Percentiles rank a stretch among this genome's conserved stretches.
Evolutionary conservation across 2,113 vertebrate species (phyloP).

Genomic region (Microcebus lehilahytsara): DNA sequence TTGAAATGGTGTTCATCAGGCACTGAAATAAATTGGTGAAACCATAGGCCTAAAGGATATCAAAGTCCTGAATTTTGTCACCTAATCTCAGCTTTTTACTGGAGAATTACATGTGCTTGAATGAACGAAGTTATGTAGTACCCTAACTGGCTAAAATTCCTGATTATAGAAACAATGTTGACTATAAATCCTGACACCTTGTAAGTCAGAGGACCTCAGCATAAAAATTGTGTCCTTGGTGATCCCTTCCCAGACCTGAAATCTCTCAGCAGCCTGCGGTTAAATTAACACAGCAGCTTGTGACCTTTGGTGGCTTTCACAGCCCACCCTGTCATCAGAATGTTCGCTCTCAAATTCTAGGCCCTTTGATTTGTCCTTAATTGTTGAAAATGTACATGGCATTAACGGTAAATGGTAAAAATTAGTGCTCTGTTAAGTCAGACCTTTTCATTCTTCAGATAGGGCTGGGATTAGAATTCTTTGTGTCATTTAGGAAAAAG

Average conservation of each 20-base stretch:
- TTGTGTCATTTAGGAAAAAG: background rate
- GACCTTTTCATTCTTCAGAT: background rate
- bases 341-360: background rate
- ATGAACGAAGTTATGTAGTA: background rate
- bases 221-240: background rate
- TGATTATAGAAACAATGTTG: background rate
- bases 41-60: background rate
- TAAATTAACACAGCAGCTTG: background rate
- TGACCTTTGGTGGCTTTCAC: background rate
- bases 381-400: background rate
- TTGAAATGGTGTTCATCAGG: background rate
- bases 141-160: background rate
- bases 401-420: slow-evolving; percentile 15
- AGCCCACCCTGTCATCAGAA: background rate
- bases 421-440: background rate
- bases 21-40: background rate
- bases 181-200: background rate
- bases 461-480: background rate
- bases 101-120: background rate
- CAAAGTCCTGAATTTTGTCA: background rate
- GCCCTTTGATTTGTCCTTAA: slow-evolving; percentile 11
- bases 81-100: background rate
- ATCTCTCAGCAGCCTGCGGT: background rate
- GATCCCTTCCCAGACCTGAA: background rate
- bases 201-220: background rate